Evolutionary conservation across 2,888 invertebrate genomes (phyloP).

Genomic region (Salticus scenicus): DNA sequence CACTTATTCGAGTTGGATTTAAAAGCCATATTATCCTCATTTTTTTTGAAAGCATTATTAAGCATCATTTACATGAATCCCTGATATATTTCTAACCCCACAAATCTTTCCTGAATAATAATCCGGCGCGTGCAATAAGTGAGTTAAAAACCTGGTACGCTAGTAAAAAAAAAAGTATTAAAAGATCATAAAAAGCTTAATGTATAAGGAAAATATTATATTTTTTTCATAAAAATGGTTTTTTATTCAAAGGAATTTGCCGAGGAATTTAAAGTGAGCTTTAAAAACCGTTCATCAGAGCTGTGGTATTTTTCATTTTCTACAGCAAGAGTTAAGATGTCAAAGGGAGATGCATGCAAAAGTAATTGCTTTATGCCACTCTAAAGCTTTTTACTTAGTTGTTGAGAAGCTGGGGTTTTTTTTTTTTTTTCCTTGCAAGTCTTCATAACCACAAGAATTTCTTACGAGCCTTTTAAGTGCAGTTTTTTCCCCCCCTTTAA

Average conservation of each 20-base stretch:
- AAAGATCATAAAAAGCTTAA: background rate
- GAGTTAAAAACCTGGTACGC: background rate
- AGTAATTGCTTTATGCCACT: constrained; percentile 52
- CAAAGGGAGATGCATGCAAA: constrained; percentile 24
- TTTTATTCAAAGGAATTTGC: background rate
- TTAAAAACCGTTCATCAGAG: background rate
- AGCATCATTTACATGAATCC: constrained; percentile 56
- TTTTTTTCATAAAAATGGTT: background rate
- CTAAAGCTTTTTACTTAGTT: background rate
- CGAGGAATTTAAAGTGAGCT: background rate
- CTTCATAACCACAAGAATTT: background rate
- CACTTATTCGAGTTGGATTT: background rate
- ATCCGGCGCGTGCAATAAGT: constrained; percentile 41
- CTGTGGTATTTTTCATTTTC: constrained; percentile 39
- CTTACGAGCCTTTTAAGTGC: background rate
- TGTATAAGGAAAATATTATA: background rate
- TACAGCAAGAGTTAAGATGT: constrained; percentile 27
- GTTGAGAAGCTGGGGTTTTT: background rate
- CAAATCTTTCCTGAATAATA: constrained; percentile 50
- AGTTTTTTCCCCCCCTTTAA: background rate
- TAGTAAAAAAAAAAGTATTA: constrained; percentile 30
- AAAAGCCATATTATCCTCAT: background rate
- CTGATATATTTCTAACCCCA: constrained; percentile 37
- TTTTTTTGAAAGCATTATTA: constrained; percentile 31
- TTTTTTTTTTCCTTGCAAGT: background rate